These are phyloP conservation scores for Halichoeres trimaculatus DNA, from an alignment of 2,113 vertebrate genomes.

Conservation along the genomic window DNA sequence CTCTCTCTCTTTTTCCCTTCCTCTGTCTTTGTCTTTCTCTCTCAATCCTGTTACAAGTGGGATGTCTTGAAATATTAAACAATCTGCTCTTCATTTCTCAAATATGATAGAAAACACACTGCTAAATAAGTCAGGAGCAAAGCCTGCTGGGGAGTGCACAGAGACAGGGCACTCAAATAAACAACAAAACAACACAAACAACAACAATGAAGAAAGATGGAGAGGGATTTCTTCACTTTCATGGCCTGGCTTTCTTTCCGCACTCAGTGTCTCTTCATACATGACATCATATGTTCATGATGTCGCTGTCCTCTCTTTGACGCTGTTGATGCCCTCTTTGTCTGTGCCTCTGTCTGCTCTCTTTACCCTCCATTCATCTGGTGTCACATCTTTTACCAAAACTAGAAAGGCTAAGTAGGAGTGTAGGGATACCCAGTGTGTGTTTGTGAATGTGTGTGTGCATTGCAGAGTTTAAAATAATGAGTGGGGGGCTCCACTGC, in stretches of 20 bases:
- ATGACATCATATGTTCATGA: neutral
- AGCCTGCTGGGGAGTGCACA: constrained; percentile 45
- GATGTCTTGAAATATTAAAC: constrained; percentile 83
- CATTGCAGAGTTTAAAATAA: neutral
- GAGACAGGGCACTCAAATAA: constrained; percentile 65
- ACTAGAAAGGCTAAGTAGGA: constrained; percentile 80
- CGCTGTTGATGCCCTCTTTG: neutral
- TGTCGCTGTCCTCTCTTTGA: neutral
- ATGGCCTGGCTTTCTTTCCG: neutral
- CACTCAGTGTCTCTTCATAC: neutral
- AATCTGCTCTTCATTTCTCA: constrained; percentile 81
- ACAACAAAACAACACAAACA: constrained; percentile 75
- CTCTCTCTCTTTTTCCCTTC: constrained; percentile 1
- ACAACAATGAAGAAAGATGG: constrained; percentile 47
- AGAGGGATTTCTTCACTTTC: neutral
- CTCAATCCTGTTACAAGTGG: constrained; percentile 49
- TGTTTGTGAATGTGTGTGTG: neutral
- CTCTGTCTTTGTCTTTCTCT: neutral
- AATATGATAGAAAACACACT: constrained; percentile 81
- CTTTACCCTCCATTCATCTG: neutral
- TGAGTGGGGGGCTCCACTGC: constrained; percentile 57
- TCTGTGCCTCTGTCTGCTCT: constrained; percentile 3
- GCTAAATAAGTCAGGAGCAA: constrained; percentile 82
- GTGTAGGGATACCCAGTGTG: constrained; percentile 10
- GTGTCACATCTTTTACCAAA: constrained; percentile 62